Percentiles rank a stretch among this genome's conserved stretches.
Conservation (phyloP, 2,113 vertebrate species). For the Desmodus rotundus region DNA sequence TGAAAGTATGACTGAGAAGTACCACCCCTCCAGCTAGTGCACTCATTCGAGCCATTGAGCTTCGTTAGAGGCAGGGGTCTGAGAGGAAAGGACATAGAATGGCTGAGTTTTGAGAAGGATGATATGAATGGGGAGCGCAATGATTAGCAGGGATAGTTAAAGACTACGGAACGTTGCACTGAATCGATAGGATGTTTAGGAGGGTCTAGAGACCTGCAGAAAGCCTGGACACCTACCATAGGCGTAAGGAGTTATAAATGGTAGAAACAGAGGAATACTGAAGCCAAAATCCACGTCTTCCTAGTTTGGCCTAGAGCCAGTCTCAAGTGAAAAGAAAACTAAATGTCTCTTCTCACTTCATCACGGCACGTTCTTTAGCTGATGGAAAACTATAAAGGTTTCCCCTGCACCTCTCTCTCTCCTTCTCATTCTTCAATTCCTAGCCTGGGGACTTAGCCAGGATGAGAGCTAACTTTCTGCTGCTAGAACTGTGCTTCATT, state of each 20-base stretch:
- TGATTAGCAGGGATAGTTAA: not conserved
- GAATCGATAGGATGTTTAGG: not conserved
- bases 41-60: accelerated
- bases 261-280: not conserved
- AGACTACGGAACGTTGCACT: accelerated
- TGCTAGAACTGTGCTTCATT: conserved; percentile 78
- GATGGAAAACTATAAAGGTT: not conserved
- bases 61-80: accelerated
- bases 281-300: not conserved
- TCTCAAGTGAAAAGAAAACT: not conserved
- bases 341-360: not conserved
- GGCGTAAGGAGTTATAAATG: not conserved
- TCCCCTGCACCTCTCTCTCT: not conserved
- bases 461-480: conserved; percentile 64
- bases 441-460: conserved; percentile 8
- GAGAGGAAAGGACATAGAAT: not conserved
- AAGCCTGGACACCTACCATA: not conserved
- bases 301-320: not conserved
- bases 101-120: not conserved
- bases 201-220: not conserved
- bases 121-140: accelerated
- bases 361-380: accelerated
- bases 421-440: not conserved
- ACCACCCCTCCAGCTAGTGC: not conserved
- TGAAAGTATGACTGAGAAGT: not conserved